Evolutionary conservation across 2,113 vertebrate species (phyloP), one percentile per base, ranked within the genome.

Genomic region (Oreotrochilus melanogaster): DNA sequence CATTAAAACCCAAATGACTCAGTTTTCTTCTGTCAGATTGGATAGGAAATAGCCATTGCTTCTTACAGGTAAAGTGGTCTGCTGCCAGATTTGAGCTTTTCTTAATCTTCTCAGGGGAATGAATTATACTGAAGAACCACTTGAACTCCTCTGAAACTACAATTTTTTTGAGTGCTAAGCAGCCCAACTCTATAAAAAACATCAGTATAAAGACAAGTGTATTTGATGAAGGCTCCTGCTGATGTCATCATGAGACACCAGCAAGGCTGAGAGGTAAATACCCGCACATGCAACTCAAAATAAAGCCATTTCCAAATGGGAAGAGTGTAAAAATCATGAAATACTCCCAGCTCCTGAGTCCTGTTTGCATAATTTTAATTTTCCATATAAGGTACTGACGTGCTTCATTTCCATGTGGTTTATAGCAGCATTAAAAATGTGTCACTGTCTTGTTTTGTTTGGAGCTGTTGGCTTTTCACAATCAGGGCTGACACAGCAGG

Each of bases 101-200:
- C 83, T 84, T 95, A 91, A 97, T 96, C 92, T 93, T 88, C 88
- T 92, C 83, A 87, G 61, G 66, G 66, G 65, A 92, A 86, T 25
- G 57, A 95, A 58, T 95, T 93, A 91, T 31, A 60, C 48, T 11
- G 43, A 91, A 65, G 72, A 93, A 87, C 69, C 73, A 93, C 80
- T 92, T 78, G 73, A 97, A 84, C 88, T 91, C 60, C 75, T 83
- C 83, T 67, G 69, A 91, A 95, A 93, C 60, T 13, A 79, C 72
- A 39, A 67, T 86, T 92, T 95, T 73, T 76, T 89, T 81, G 28
- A 69, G 80, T 75, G 92, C 65, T 73, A 91, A 78, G 39, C 80
- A 81, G 83, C 89, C 86, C 66, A 64, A 28, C 71, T 92, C 83
- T 95, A 88, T 91, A 92, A 84, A 92, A 92, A 84, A 61, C 72